phyloP scores from a whole-genome alignment of 2,113 vertebrate species.

The Columba livia region DNA sequence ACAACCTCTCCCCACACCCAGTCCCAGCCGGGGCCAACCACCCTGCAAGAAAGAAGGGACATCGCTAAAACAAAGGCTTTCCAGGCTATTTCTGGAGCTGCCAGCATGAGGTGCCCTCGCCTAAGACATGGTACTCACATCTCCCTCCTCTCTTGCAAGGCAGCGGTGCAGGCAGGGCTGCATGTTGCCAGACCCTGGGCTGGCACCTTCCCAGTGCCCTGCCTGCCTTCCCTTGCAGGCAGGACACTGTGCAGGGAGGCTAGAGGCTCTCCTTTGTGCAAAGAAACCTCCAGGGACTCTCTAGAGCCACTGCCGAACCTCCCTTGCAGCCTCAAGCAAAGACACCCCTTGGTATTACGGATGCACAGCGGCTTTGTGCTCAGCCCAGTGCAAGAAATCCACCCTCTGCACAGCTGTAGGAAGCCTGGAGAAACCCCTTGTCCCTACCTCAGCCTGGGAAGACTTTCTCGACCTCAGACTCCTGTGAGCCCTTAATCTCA shows the following conservation, averaged over 20 bases:
- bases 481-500: neutral
- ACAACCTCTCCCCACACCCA: neutral
- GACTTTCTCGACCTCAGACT: neutral
- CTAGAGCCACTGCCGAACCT: neutral
- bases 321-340: neutral
- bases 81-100: constrained; percentile 56
- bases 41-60: neutral
- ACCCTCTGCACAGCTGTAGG: neutral
- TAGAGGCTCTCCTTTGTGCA: fast-evolving
- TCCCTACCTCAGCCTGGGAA: neutral
- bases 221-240: neutral
- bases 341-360: neutral
- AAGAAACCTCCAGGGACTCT: neutral
- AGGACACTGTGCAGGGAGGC: neutral
- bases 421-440: neutral
- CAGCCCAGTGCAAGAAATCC: neutral
- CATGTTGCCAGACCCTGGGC: constrained; percentile 25
- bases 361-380: neutral
- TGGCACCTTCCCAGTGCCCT: constrained; percentile 21
- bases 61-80: constrained; percentile 53
- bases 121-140: constrained; percentile 47
- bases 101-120: constrained; percentile 71
- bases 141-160: neutral
- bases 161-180: constrained; percentile 25
- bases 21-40: neutral